These are phyloP conservation scores for Macaca nemestrina DNA, from an alignment of 2,113 vertebrate genomes.

Conservation along the genomic window DNA sequence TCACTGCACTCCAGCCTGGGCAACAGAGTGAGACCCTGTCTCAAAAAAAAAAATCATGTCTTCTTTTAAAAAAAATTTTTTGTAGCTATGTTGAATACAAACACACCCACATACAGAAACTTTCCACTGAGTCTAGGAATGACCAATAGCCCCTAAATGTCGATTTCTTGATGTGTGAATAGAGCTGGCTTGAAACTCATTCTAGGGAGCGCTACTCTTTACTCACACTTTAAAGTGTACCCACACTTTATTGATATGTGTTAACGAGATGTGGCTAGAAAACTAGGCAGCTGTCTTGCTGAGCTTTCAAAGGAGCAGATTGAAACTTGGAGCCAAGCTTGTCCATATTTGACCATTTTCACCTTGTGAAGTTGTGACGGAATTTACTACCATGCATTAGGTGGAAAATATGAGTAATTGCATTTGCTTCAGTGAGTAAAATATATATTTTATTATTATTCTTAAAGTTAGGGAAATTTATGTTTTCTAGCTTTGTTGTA, in stretches of 20 bases:
- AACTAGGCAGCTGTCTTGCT: slow-evolving; percentile 54
- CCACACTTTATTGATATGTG: slow-evolving; percentile 14
- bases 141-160: background rate
- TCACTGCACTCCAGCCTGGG: background rate
- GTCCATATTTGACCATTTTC: slow-evolving; percentile 72
- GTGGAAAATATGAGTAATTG: slow-evolving; percentile 76
- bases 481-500: slow-evolving; percentile 78
- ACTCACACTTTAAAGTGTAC: background rate
- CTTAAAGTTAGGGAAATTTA: slow-evolving; percentile 72
- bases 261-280: slow-evolving; percentile 52
- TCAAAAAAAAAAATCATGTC: background rate
- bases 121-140: background rate
- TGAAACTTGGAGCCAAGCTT: slow-evolving; percentile 66
- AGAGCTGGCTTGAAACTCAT: background rate
- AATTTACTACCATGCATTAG: slow-evolving; percentile 70
- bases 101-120: background rate
- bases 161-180: slow-evolving; percentile 35
- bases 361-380: slow-evolving; percentile 74
- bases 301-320: slow-evolving; percentile 56
- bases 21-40: background rate
- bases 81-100: background rate
- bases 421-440: slow-evolving; percentile 72
- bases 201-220: background rate
- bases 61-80: background rate
- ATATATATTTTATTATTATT: slow-evolving; percentile 75